A percentile compares a stretch with the other conserved stretches of the same genome.
These are phyloP conservation scores for Cebidichthys violaceus DNA, from an alignment of 2,113 vertebrate genomes.

Conservation along the genomic window DNA sequence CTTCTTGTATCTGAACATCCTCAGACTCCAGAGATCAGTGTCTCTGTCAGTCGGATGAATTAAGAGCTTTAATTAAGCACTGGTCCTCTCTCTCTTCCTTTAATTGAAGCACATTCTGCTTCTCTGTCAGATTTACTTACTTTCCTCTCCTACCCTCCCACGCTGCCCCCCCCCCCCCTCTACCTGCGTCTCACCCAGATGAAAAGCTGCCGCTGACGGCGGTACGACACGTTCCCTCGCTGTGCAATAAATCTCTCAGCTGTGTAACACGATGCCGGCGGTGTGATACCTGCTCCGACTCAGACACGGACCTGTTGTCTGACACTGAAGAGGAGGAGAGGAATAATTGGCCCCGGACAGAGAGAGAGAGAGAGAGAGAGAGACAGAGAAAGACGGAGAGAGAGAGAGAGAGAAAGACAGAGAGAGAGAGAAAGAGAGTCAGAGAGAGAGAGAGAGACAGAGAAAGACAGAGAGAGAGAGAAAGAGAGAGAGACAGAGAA, in stretches of 20 bases:
- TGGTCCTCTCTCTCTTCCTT: not conserved
- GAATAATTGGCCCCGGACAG: conserved; percentile 34
- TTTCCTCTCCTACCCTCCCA: not conserved
- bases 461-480: no score
- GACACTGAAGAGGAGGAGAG: conserved; percentile 35
- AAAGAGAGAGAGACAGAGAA: no score
- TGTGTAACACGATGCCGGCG: conserved; percentile 46
- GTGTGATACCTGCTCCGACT: conserved; percentile 47
- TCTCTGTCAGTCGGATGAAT: not conserved
- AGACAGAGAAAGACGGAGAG: no score
- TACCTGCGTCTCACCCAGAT: conserved; percentile 11
- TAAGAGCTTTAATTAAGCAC: not conserved
- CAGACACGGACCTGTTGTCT: conserved; percentile 22
- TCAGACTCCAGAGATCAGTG: no score
- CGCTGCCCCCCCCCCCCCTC: not conserved
- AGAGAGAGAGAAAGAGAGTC: no score
- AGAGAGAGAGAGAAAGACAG: no score
- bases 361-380: no score
- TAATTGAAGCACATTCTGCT: not conserved
- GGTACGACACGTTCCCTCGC: conserved; percentile 39
- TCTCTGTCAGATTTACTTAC: not conserved
- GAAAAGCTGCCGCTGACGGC: not conserved
- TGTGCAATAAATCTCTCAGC: conserved; percentile 44
- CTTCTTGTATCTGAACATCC: no score
- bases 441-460: no score